phyloP scores from a whole-genome alignment of 2,797 vertebrate species.

The Microctenopoma stevenorrisi region DNA sequence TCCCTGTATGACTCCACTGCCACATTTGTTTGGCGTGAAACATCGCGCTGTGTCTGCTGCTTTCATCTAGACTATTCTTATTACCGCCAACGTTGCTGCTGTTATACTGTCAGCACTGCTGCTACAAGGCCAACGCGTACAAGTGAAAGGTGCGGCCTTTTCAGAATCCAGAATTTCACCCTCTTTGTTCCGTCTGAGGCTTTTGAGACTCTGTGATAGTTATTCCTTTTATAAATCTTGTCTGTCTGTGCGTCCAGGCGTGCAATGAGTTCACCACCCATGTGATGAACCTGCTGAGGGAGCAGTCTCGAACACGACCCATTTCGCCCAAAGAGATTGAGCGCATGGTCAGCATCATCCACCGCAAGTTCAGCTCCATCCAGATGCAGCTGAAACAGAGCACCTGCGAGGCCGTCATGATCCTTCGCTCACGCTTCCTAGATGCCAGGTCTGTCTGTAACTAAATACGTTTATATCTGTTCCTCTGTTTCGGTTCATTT shows the following conservation, averaged over 20 bases:
- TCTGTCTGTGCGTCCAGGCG: constrained; percentile 85
- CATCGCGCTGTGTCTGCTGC: constrained; percentile 52
- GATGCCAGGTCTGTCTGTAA: constrained; percentile 87
- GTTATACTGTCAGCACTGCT: constrained; percentile 54
- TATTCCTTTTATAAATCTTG: constrained; percentile 72
- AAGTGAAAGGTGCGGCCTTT: constrained; percentile 45
- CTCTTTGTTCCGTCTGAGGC: constrained; percentile 65
- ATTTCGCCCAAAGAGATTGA: constrained; percentile 95
- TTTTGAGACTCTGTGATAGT: constrained; percentile 59
- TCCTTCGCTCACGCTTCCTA: constrained; percentile 92
- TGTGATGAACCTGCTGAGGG: constrained; percentile 95
- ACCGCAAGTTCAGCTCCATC: constrained; percentile 96
- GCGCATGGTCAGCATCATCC: constrained; percentile 95
- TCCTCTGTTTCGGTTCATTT: background rate
- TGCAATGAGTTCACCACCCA: constrained; percentile 96
- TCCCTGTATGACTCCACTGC: constrained; percentile 53
- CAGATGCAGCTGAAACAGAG: constrained; percentile 97
- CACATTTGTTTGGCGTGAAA: constrained; percentile 70
- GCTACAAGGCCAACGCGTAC: constrained; percentile 43
- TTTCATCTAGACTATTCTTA: constrained; percentile 68
- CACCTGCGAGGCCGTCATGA: constrained; percentile 96
- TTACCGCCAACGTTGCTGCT: constrained; percentile 57
- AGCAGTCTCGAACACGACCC: constrained; percentile 93
- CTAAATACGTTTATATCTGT: background rate
- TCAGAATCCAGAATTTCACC: constrained; percentile 72